Base-by-base conservation (phyloP, 2,797 vertebrate genomes). In the Phoebastria nigripes region DNA sequence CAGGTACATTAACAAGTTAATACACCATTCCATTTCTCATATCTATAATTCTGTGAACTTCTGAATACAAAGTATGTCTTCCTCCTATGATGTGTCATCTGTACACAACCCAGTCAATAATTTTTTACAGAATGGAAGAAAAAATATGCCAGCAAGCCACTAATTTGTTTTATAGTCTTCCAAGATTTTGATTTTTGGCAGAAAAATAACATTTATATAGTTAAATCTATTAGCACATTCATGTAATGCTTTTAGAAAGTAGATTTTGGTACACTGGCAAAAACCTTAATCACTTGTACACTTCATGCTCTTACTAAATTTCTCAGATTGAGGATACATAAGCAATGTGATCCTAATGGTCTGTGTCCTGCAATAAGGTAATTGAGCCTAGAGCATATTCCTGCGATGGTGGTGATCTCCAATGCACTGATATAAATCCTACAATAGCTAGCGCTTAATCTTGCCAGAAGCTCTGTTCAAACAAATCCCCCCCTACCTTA, bases 401-500 rank as follows among this genome's bases (percentile, higher is more conserved):
- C 52, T 49, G 47, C 0, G 0, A 6, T 5, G 46, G 28, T 11
- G 28, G 5, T 9, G 9, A 24, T 24, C 19, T 47, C 59, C 49
- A 49, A 8, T 7, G 21, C 44, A 28, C 35, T 25, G 41, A 22
- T 8, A 17, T 2, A 65, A 82, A 84, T 11, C 69, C 51, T 44
- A 15, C 58, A 41, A 2, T 0, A 73, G 11, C 67, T 24, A 69
- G 58, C 16, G 41, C 13, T 42, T 61, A 22, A 56, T 39, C 41
- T n/a, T 47, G 8, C 21, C 28, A 4, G 2, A 7, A 70, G 2
- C 25, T 66, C 33, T 69, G 46, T 55, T 46, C 56, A 72, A 31
- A 65, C 24, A 87, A 63, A 54, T 15, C 7, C 14, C 12, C 3
- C 21, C 31, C 17, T 15, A 6, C 20, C 31, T 29, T 12, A 22